Evolutionary conservation across 2,797 vertebrate species (phyloP), one percentile per base, ranked within the genome.

Genomic region (Enteromius thamalakanensis): DNA sequence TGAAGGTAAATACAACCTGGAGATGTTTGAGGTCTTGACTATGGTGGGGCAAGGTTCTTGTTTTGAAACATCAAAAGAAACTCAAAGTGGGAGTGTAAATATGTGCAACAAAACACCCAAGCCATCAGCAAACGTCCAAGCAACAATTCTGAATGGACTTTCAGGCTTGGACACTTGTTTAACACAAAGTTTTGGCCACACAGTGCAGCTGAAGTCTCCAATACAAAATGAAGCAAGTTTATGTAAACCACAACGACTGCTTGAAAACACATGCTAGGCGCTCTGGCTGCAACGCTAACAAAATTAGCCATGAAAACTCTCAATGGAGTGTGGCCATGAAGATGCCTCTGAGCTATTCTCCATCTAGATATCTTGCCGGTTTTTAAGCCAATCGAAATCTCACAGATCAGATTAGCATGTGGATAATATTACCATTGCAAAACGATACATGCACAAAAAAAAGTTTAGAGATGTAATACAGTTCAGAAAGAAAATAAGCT

Each of bases 231-330:
- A 81, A 85, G 42, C 67, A 70, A 72, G 58, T 7, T 71, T 76
- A 85, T 83, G 37, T 67, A 86, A 90, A 89, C 84, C 85, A 88
- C 87, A 87, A 65, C 2, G 76, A 70, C 82, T 88, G 87, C 84
- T 49, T 60, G 83, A 76, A 85, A 89, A 82, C 81, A 75, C 53
- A 79, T 58, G 62, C 81, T 45, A 71, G 80, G 26, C 37, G 2
- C 67, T 72, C 64, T 74, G 70, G 86, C 72, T 74, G 19, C 80
- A 70, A 86, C 23, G 75, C 77, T 86, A 88, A 86, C 76, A 65
- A 77, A 85, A 90, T 88, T 81, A 89, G 75, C 79, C 65, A 26
- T 81, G 80, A 89, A 86, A 87, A 71, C 76, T 75, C 67, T 88
- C 79, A 84, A 85, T 69, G 81, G 71, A 55, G 71, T 82, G 51